Evolutionary conservation across 2,797 vertebrate genomes (phyloP), one percentile per base, ranked within the genome.

Genomic region (Labeo calbasu): DNA sequence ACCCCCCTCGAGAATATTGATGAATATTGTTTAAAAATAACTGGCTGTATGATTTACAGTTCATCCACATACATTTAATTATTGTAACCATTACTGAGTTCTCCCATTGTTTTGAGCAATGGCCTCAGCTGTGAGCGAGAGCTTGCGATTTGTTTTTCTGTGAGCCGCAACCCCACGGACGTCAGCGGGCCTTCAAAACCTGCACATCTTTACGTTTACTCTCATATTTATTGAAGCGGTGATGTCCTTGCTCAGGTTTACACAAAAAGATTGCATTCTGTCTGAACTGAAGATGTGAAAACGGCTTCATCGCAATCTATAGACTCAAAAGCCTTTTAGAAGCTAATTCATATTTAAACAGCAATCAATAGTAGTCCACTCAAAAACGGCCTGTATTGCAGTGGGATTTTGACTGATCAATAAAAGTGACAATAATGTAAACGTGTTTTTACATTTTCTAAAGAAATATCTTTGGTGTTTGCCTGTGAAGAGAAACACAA

Each of bases 21-120:
- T 90, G 92, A 87, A 93, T 93, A 88, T 79, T 92, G 89, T 90
- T 90, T 91, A 93, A 91, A 91, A 91, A 92, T 92, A 92, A 89
- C 88, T 88, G 81, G 83, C 75, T 61, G 79, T 32, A 86, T 93
- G 92, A 93, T 94, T 90, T 93, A 94, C 91, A 90, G 91, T 88
- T 88, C 79, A 66, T 46, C 88, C 88, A 82, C 91, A 90, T 90
- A 71, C 50, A 48, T 85, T 79, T 94, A 92, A 93, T 94, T 93
- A 92, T 93, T 93, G 90, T 89, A 92, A 92, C 92, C 91, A 92
- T 92, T 93, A 91, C 91, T 88, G 88, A 83, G 87, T 88, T 89
- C 91, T 90, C 82, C 87, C 90, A 90, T 91, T 90, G 87, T 88
- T 48, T 81, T 92, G 90, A 93, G 71, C 43, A 55, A 81, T 79